Percentiles rank a stretch among this genome's conserved stretches.
These are phyloP conservation scores for Batillaria attramentaria DNA, from an alignment of 1,140 invertebrate genomes.

Conservation along the genomic window DNA sequence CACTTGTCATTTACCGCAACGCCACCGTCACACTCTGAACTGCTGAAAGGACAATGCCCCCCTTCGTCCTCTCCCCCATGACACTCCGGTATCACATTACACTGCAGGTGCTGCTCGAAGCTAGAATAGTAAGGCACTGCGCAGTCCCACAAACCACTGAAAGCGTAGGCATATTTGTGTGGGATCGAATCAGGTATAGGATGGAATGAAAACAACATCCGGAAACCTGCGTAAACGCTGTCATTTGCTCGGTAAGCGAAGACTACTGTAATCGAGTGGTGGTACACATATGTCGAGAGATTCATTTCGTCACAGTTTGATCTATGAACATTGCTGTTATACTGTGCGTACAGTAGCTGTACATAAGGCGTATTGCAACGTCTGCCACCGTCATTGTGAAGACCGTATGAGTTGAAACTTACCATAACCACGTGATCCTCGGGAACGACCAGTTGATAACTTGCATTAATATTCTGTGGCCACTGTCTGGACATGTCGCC, in stretches of 20 bases:
- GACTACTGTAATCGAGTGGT: not conserved
- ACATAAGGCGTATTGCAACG: not conserved
- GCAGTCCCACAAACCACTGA: too few relatives aligned
- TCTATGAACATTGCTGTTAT: not conserved
- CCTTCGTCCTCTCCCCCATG: conserved; percentile 14
- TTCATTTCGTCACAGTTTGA: too few relatives aligned
- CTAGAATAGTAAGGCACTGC: not conserved
- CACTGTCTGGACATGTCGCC: too few relatives aligned
- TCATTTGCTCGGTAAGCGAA: not conserved
- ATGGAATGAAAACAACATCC: conserved; percentile 1
- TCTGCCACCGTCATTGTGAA: not conserved
- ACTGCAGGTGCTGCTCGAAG: conserved; percentile 2
- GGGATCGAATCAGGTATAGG: not conserved
- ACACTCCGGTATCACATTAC: conserved; percentile 15
- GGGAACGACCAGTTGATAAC: not conserved
- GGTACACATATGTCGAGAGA: not conserved
- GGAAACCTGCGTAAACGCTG: not conserved
- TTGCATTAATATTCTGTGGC: conserved; percentile 12
- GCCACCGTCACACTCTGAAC: not conserved
- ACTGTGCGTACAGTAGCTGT: not conserved
- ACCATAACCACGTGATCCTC: conserved; percentile 5
- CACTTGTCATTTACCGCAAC: conserved; percentile 1
- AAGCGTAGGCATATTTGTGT: not conserved
- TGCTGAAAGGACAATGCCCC: conserved; percentile 22
- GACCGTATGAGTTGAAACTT: not conserved